Conservation (phyloP, 2,888 invertebrate genomes). For the Synanthedon vespiformis region DNA sequence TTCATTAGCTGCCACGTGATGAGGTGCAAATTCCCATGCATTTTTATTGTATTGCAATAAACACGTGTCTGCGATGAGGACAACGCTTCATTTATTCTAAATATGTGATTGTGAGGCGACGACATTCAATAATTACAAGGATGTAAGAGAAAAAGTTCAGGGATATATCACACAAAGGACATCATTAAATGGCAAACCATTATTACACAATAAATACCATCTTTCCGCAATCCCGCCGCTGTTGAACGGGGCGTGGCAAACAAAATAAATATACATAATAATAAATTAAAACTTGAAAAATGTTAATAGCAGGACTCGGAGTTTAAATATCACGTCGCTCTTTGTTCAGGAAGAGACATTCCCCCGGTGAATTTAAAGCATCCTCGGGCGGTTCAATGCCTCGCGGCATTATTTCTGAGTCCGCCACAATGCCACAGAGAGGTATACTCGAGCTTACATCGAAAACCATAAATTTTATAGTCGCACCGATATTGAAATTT, state of each 20-base stretch:
- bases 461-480: slow-evolving; percentile 50
- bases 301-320: slow-evolving; percentile 13
- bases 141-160: slow-evolving; percentile 7
- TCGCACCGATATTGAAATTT: slow-evolving; percentile 49
- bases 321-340: slow-evolving; percentile 16
- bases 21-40: slow-evolving; percentile 17
- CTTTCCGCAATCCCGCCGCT: slow-evolving; percentile 7
- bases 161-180: background rate
- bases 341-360: slow-evolving; percentile 26
- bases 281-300: slow-evolving; percentile 7
- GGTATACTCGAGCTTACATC: slow-evolving; percentile 22
- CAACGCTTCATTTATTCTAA: slow-evolving; percentile 15
- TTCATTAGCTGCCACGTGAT: slow-evolving; percentile 26
- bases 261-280: background rate
- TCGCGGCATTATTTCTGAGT: slow-evolving; percentile 39
- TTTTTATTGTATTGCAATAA: slow-evolving; percentile 23
- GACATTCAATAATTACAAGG: slow-evolving; percentile 8
- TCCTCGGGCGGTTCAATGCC: slow-evolving; percentile 31
- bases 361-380: slow-evolving; percentile 48
- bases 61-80: slow-evolving; percentile 26
- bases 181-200: background rate
- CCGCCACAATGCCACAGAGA: slow-evolving; percentile 23
- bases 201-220: slow-evolving; percentile 5
- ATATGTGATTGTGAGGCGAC: slow-evolving; percentile 13
- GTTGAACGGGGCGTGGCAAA: slow-evolving; percentile 1